Evolutionary conservation across 2,113 vertebrate genomes (phyloP).

Genomic region (Clarias magur): DNA sequence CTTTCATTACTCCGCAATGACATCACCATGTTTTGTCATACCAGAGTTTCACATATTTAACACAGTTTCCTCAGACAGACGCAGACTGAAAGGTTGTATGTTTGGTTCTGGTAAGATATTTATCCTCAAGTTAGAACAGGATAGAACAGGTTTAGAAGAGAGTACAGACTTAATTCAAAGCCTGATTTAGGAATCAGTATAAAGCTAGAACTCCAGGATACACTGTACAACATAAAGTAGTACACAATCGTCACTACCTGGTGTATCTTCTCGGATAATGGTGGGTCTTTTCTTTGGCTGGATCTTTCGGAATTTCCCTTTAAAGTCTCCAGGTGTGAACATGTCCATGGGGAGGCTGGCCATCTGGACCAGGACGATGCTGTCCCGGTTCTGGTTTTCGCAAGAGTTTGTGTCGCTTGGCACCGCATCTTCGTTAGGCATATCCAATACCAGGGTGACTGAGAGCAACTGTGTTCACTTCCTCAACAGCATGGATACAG

Average conservation of each 20-base stretch:
- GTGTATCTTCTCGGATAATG: constrained; percentile 82
- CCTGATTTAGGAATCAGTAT: background rate
- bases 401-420: constrained; percentile 41
- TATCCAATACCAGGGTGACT: constrained; percentile 46
- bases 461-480: constrained; percentile 21
- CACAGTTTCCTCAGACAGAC: background rate
- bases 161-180: background rate
- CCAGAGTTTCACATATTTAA: constrained; percentile 16
- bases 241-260: background rate
- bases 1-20: constrained; percentile 25
- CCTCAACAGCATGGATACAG: constrained; percentile 37
- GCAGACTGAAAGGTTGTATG: background rate
- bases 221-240: background rate
- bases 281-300: constrained; percentile 83
- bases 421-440: constrained; percentile 68
- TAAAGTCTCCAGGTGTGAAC: constrained; percentile 79
- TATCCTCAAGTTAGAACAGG: background rate
- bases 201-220: background rate
- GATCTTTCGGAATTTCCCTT: constrained; percentile 82
- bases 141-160: background rate
- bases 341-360: constrained; percentile 80
- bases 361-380: constrained; percentile 73
- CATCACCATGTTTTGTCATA: constrained; percentile 37
- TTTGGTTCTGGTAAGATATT: constrained; percentile 14
- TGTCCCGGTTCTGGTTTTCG: constrained; percentile 65